Percentiles rank a stretch among this genome's conserved stretches.
Conservation (phyloP, 92 coral and sea anemone species). For the Nematostella vectensis region DNA sequence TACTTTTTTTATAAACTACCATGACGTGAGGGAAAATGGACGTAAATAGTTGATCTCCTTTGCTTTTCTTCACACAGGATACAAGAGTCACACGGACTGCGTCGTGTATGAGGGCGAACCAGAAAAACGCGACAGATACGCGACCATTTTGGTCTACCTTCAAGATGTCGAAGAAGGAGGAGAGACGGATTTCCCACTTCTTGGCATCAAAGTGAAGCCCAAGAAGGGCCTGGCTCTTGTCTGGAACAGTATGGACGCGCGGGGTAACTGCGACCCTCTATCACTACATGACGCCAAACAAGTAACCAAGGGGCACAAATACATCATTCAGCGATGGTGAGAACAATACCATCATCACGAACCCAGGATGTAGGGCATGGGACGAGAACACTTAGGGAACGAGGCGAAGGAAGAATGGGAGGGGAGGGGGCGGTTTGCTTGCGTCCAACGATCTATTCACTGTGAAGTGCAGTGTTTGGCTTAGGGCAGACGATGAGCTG, state of each 20-base stretch:
- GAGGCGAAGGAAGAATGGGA: too few relatives aligned
- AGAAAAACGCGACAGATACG: constrained; percentile 80
- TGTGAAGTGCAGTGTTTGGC: too few relatives aligned
- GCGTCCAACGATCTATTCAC: too few relatives aligned
- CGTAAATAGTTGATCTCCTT: too few relatives aligned
- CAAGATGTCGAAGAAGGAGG: constrained; percentile 86
- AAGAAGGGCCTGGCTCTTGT: constrained; percentile 88
- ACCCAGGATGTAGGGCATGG: too few relatives aligned
- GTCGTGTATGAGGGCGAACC: constrained; percentile 40
- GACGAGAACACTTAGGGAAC: too few relatives aligned
- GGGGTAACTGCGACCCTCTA: constrained; percentile 79
- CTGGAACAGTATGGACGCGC: constrained; percentile 89
- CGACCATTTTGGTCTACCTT: constrained; percentile 83
- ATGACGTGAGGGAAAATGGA: too few relatives aligned
- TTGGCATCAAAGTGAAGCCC: constrained; percentile 86
- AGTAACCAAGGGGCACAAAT: constrained; percentile 81
- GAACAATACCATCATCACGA: too few relatives aligned
- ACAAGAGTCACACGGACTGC: constrained; percentile 97
- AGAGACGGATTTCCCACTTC: constrained; percentile 82
- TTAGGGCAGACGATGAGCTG: too few relatives aligned
- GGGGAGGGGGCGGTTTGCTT: too few relatives aligned
- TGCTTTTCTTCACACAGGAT: too few relatives aligned
- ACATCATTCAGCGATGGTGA: constrained; percentile 91
- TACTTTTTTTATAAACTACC: too few relatives aligned
- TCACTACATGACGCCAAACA: constrained; percentile 89